phyloP scores from a whole-genome alignment of 2,113 vertebrate genomes.

The Trichomycterus rosablanca region DNA sequence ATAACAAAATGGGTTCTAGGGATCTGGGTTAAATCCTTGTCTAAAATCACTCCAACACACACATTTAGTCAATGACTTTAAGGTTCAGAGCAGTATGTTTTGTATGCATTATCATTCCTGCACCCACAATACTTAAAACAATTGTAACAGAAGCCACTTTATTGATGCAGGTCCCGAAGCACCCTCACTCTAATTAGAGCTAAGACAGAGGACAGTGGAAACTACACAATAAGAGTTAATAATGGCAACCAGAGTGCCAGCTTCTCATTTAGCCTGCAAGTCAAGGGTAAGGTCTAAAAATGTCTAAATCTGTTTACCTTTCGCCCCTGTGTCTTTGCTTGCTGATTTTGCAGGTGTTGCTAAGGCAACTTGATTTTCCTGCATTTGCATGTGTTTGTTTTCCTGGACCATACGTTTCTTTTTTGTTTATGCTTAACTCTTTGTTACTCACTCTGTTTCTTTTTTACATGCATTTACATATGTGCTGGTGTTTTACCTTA shows the following conservation, averaged over 20 bases:
- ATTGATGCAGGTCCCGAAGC: slow-evolving; percentile 74
- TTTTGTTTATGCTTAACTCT: slow-evolving; percentile 9
- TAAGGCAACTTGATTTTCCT: neutral
- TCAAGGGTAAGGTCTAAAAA: slow-evolving; percentile 76
- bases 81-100: too few species aligned
- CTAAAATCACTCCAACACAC: too few species aligned
- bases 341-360: neutral
- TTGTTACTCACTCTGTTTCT: neutral
- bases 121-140: too few species aligned
- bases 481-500: slow-evolving; percentile 12
- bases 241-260: slow-evolving; percentile 75
- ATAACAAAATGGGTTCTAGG: too few species aligned
- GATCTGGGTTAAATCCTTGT: too few species aligned
- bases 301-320: neutral
- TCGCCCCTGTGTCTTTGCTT: neutral
- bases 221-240: slow-evolving; percentile 84
- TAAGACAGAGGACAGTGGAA: slow-evolving; percentile 91
- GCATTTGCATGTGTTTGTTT: neutral
- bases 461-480: slow-evolving; percentile 19
- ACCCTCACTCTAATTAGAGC: slow-evolving; percentile 87
- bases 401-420: neutral
- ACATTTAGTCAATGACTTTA: too few species aligned
- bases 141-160: neutral
- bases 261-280: slow-evolving; percentile 79
- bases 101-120: too few species aligned